phyloP scores from a whole-genome alignment of 2,888 invertebrate genomes.

The Idaea biselata region DNA sequence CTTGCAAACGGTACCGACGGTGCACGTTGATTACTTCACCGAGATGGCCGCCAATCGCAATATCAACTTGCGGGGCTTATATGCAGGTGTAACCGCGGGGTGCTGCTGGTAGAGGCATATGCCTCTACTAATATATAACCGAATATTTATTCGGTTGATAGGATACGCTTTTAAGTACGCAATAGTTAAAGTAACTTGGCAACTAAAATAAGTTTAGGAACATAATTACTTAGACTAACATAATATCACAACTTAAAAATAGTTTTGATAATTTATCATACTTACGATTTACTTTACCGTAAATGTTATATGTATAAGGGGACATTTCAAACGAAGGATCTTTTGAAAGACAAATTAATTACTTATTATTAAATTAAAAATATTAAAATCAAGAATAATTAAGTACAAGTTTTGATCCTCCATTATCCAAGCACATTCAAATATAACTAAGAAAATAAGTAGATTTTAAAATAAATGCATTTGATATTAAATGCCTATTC shows the following conservation, averaged over 20 bases:
- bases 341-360: not conserved
- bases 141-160: no score
- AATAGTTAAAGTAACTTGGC: not conserved
- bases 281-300: not conserved
- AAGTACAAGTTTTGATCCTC: not conserved
- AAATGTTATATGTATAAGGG: not conserved
- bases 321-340: not conserved
- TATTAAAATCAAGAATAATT: not conserved
- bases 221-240: not conserved
- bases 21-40: no score
- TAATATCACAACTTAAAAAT: not conserved
- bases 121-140: no score
- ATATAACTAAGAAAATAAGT: slow-evolving; percentile 4
- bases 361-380: slow-evolving; percentile 6
- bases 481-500: not conserved
- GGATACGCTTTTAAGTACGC: no score
- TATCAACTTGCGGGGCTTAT: no score
- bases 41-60: no score
- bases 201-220: not conserved
- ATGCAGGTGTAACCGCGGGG: no score
- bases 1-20: no score
- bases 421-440: not conserved
- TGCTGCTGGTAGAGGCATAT: no score
- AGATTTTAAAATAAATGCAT: slow-evolving; percentile 4
- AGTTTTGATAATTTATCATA: not conserved